Evolutionary conservation across 2,888 invertebrate species (phyloP).

Genomic region (Maniola hyperantus): DNA sequence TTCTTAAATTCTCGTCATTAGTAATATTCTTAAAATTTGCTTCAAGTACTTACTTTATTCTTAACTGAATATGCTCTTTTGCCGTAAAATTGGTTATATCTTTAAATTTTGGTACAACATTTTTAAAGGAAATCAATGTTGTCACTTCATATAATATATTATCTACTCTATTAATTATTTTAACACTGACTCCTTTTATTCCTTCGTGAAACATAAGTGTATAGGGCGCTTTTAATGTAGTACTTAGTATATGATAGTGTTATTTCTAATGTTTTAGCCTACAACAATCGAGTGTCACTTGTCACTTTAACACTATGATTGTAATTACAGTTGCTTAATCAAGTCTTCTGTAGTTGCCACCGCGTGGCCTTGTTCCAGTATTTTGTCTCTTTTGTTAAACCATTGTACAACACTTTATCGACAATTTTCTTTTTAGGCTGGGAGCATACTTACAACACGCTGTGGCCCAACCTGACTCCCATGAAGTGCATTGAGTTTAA

Average conservation of each 20-base stretch:
- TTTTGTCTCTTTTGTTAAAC: constrained; percentile 27
- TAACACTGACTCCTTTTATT: too few relatives aligned
- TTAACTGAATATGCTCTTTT: too few relatives aligned
- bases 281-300: constrained; percentile 6
- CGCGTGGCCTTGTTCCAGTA: constrained; percentile 33
- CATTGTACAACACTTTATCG: constrained; percentile 31
- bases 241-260: not conserved
- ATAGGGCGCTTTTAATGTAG: too few relatives aligned
- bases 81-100: too few relatives aligned
- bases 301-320: constrained; percentile 22
- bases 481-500: not conserved
- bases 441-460: not conserved
- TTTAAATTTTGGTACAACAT: too few relatives aligned
- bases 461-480: not conserved
- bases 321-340: constrained; percentile 41
- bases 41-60: too few relatives aligned
- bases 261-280: not conserved
- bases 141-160: too few relatives aligned
- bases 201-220: too few relatives aligned
- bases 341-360: constrained; percentile 46
- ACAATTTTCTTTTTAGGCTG: constrained; percentile 22
- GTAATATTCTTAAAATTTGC: too few relatives aligned
- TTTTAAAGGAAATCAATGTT: too few relatives aligned
- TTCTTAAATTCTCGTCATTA: too few relatives aligned
- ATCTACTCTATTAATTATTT: too few relatives aligned